Base-by-base conservation (phyloP, 2,113 vertebrate genomes). In the Tetrax tetrax region DNA sequence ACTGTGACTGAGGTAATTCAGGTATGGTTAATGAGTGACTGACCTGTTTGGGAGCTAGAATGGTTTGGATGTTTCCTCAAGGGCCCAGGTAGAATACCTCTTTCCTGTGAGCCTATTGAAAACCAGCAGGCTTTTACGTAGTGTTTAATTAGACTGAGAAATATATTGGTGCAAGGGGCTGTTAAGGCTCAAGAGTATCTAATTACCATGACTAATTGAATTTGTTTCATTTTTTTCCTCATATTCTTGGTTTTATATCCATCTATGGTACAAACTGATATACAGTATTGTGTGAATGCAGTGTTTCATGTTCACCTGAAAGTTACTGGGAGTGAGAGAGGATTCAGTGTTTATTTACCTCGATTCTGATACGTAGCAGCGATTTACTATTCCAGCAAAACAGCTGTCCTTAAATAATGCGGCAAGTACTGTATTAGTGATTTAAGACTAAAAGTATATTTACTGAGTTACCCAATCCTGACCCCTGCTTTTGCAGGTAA, bases 211-310 rank as follows among this genome's bases (percentile, higher is more conserved):
- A 41, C 20, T 41, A 14, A 37, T 47, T 24, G 54, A n/a, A 43
- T 61, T 69, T 11, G 2, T 9, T 69, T 56, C 6, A 2, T 24
- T 29, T 38, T 66, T 43, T 61, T 16, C 4, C 5, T 66, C 23
- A 2, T 57, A 0, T 83, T 65, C 11, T 65, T 57, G 25, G 27
- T 5, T 93, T 69, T 57, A 6, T 56, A 18, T 45, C 24, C 16
- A 4, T 22, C 22, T 81, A 31, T 25, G 11, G 33, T 47, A 38
- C 37, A 70, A 65, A 29, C 14, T 38, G 10, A 2, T 66, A 6
- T 0, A 15, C 14, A 29, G 0, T 29, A 2, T 27, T 50, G 11
- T 20, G 13, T 66, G 47, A n/a, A 7, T n/a, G 17, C 22, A 35
- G 47, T 50, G 14, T 70, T 74, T 84, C 11, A 4, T 16, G 4